Percentiles rank a stretch among this genome's conserved stretches.
Evolutionary conservation across 2,113 vertebrate species (phyloP).

Genomic region (Nipponia nippon): DNA sequence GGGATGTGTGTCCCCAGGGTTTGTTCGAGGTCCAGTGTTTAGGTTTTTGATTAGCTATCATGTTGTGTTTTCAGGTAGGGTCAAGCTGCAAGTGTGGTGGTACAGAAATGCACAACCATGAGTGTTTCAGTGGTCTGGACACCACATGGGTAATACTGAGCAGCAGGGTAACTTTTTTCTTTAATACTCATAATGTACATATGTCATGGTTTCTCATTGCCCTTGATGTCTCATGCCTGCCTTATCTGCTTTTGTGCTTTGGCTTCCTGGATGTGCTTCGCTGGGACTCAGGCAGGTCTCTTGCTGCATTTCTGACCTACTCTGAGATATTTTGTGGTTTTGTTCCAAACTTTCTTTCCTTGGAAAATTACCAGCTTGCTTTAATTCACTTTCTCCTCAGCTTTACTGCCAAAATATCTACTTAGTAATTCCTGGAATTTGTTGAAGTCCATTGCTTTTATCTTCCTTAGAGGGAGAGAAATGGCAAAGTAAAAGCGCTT

Average conservation of each 20-base stretch:
- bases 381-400: background rate
- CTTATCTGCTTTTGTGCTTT: background rate
- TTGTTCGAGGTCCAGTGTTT: fast-evolving
- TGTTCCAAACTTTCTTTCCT: background rate
- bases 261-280: background rate
- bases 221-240: background rate
- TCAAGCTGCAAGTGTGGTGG: too few species aligned
- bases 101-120: fast-evolving
- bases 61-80: background rate
- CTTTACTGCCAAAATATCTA: background rate
- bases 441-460: background rate
- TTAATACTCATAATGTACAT: fast-evolving
- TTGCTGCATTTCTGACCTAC: background rate
- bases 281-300: background rate
- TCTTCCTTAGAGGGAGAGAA: background rate
- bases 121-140: fast-evolving
- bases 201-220: too few species aligned
- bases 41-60: fast-evolving
- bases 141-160: background rate
- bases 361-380: background rate
- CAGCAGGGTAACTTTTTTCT: background rate
- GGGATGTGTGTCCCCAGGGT: background rate
- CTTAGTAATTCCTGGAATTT: background rate
- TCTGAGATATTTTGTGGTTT: fast-evolving
- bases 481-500: fast-evolving